These are phyloP conservation scores for Hippocampus abdominalis DNA, from an alignment of 2,113 vertebrate species.

Conservation along the genomic window DNA sequence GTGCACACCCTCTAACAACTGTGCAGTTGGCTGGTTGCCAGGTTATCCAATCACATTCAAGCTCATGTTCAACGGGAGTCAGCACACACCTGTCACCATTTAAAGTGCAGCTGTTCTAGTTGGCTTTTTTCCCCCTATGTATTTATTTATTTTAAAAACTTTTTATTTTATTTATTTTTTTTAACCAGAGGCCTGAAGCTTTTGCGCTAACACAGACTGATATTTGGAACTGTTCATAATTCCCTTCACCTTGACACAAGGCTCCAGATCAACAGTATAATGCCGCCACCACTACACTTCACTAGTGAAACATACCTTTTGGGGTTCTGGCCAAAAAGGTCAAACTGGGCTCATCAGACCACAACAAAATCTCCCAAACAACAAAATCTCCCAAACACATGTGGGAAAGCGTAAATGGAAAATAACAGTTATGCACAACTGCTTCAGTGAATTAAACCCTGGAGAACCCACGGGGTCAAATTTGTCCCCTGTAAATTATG, in stretches of 20 bases:
- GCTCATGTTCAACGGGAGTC: too few relatives aligned
- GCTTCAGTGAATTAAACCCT: too few relatives aligned
- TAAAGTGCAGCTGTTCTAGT: background rate
- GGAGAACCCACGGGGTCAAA: too few relatives aligned
- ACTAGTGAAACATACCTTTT: background rate
- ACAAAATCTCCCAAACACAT: background rate
- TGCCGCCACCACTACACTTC: background rate
- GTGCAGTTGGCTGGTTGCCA: too few relatives aligned
- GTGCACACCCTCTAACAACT: too few relatives aligned
- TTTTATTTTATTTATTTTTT: too few relatives aligned
- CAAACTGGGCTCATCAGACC: background rate
- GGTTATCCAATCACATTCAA: too few relatives aligned
- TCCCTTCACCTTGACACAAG: background rate
- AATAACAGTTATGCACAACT: background rate
- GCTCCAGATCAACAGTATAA: background rate
- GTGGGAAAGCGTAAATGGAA: conserved; percentile 9
- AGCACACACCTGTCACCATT: too few relatives aligned
- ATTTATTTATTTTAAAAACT: too few relatives aligned
- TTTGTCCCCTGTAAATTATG: too few relatives aligned
- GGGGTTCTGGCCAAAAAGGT: background rate
- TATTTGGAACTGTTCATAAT: background rate
- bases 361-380: background rate
- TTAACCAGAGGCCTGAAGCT: background rate
- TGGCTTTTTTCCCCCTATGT: background rate
- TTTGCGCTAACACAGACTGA: background rate